Conservation (phyloP, 2,888 invertebrate species). For the Nezara viridula region DNA sequence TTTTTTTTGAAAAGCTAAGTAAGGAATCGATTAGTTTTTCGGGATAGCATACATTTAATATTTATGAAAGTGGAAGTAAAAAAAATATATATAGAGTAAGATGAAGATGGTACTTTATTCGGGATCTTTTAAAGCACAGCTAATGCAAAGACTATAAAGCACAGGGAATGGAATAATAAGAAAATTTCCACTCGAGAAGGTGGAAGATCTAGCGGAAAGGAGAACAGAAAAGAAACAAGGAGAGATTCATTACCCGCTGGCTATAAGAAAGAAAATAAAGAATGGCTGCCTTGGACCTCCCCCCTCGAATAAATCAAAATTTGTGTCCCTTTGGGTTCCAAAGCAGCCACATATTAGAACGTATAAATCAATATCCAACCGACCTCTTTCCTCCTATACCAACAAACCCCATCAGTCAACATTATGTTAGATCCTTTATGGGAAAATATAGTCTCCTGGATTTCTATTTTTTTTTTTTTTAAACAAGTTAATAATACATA, state of each 20-base stretch:
- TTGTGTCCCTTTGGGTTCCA: conserved; percentile 15
- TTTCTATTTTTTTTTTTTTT: neutral
- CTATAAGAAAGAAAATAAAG: conserved; percentile 20
- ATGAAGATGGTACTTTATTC: neutral
- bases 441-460: neutral
- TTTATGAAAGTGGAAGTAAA: no score
- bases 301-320: neutral
- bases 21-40: no score
- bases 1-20: no score
- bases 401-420: neutral
- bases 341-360: neutral
- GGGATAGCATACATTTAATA: no score
- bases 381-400: no score
- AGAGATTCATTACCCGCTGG: neutral
- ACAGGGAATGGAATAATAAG: neutral
- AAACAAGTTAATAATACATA: no score
- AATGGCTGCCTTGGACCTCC: neutral
- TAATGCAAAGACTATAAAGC: conserved; percentile 25
- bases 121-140: neutral
- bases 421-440: neutral
- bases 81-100: no score
- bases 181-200: conserved; percentile 8
- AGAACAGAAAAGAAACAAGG: neutral
- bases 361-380: neutral
- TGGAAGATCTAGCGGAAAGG: conserved; percentile 9